phyloP scores from a whole-genome alignment of 2,888 invertebrate species.

The Colletes collaris region DNA sequence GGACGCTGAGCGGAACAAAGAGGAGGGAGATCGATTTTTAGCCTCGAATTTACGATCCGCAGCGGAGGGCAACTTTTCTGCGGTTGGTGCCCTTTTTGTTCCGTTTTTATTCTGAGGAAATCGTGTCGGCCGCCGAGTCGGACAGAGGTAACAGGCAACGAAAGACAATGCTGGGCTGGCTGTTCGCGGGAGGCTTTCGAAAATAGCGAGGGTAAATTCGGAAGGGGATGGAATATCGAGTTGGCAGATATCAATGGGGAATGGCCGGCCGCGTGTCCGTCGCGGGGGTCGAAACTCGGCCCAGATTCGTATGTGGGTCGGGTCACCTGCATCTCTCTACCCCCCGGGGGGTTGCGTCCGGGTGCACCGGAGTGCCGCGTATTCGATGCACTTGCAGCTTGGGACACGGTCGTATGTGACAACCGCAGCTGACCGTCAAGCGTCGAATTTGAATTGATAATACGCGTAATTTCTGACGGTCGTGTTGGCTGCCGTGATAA shows the following conservation, averaged over 20 bases:
- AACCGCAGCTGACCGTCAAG: conserved; percentile 57
- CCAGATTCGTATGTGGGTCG: conserved; percentile 80
- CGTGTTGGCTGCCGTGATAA: conserved; percentile 35
- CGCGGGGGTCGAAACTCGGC: conserved; percentile 70
- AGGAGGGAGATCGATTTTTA: conserved; percentile 30
- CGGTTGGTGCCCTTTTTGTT: conserved; percentile 26
- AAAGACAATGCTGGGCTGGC: conserved; percentile 33
- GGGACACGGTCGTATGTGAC: conserved; percentile 54
- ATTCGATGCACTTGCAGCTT: conserved; percentile 54
- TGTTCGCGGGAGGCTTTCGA: conserved; percentile 21
- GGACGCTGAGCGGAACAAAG: conserved; percentile 14
- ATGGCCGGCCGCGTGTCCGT: conserved; percentile 29
- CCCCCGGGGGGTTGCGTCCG: conserved; percentile 66
- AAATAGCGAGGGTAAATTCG: conserved; percentile 44
- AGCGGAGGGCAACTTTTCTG: conserved; percentile 36
- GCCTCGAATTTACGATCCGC: conserved; percentile 41
- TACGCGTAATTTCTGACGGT: conserved; percentile 42
- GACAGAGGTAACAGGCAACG: conserved; percentile 12
- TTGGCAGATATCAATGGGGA: conserved; percentile 59
- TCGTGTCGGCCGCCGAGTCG: conserved; percentile 6
- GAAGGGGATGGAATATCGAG: conserved; percentile 41
- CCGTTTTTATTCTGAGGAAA: conserved; percentile 21
- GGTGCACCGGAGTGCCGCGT: conserved; percentile 55
- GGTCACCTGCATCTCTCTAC: conserved; percentile 79
- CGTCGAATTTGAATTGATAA: conserved; percentile 64